Conservation (phyloP, 2,888 invertebrate species). For the Torymus texanus region DNA sequence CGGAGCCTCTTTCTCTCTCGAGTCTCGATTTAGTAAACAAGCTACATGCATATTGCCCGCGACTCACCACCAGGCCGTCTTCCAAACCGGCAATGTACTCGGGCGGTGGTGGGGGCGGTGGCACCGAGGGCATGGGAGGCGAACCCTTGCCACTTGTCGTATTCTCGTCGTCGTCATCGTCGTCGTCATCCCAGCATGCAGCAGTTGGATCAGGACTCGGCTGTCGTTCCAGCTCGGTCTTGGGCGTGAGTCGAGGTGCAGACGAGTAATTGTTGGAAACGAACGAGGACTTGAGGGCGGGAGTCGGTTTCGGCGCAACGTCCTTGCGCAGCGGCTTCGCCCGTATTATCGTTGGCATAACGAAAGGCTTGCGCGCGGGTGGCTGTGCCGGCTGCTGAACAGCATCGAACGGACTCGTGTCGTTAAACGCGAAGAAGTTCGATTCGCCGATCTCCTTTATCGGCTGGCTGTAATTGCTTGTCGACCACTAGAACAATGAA, state of each 20-base stretch:
- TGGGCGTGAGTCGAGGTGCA: slow-evolving; percentile 35
- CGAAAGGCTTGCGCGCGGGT: slow-evolving; percentile 58
- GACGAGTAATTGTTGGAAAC: slow-evolving; percentile 43
- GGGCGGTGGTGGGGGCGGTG: slow-evolving; percentile 85
- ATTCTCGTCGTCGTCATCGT: slow-evolving; percentile 77
- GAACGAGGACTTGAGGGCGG: neutral
- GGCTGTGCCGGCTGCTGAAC: slow-evolving; percentile 33
- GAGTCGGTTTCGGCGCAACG: slow-evolving; percentile 1
- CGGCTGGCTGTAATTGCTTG: slow-evolving; percentile 17
- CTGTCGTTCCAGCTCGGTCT: neutral
- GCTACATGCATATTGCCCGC: too few species aligned
- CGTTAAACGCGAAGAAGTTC: slow-evolving; percentile 67
- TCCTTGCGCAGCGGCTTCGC: slow-evolving; percentile 80
- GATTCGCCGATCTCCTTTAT: slow-evolving; percentile 66
- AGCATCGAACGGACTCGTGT: slow-evolving; percentile 34
- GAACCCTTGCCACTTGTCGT: slow-evolving; percentile 72
- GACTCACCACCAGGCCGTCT: slow-evolving; percentile 62
- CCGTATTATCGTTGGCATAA: slow-evolving; percentile 86
- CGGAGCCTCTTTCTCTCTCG: too few species aligned
- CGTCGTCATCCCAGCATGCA: slow-evolving; percentile 68
- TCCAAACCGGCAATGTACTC: slow-evolving; percentile 69
- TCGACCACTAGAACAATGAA: slow-evolving; percentile 33
- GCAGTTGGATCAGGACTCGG: too few species aligned
- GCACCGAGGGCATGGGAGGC: slow-evolving; percentile 87
- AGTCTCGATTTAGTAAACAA: too few species aligned